phyloP scores from a whole-genome alignment of 2,113 vertebrate genomes.

The Clarias macrocephalus region DNA sequence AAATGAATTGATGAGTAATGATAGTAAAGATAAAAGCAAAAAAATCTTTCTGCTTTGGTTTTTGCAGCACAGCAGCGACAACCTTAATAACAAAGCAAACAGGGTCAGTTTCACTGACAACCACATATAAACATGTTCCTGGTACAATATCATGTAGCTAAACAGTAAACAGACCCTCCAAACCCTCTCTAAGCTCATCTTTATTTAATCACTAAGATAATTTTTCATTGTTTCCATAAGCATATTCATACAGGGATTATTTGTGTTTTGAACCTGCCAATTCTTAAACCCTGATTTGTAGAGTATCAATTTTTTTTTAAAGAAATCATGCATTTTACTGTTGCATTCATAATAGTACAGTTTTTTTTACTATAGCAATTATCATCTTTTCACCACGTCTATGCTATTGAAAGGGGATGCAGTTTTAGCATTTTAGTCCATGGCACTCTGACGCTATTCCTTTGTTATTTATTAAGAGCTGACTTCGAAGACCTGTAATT shows the following conservation, averaged over 20 bases:
- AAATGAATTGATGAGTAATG: constrained; percentile 46
- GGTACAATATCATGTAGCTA: neutral
- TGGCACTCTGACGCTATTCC: neutral
- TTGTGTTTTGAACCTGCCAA: neutral
- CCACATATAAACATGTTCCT: neutral
- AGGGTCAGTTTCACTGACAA: neutral
- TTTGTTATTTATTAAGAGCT: neutral
- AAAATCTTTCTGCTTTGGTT: neutral
- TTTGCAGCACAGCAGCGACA: constrained; percentile 4
- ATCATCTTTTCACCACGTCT: neutral
- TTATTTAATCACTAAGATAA: neutral
- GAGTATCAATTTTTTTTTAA: neutral
- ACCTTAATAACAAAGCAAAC: neutral
- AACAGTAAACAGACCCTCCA: neutral
- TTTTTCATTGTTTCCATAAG: neutral
- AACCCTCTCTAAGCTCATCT: neutral
- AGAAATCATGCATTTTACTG: neutral
- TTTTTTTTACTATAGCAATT: neutral
- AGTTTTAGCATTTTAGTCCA: neutral
- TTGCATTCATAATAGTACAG: neutral
- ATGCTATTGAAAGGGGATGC: neutral
- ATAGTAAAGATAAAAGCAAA: neutral
- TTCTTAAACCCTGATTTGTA: neutral
- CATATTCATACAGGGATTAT: neutral
- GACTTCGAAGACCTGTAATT: constrained; percentile 3